Evolutionary conservation across 2,888 invertebrate species (phyloP).

Genomic region (Corythucha ciliata): DNA sequence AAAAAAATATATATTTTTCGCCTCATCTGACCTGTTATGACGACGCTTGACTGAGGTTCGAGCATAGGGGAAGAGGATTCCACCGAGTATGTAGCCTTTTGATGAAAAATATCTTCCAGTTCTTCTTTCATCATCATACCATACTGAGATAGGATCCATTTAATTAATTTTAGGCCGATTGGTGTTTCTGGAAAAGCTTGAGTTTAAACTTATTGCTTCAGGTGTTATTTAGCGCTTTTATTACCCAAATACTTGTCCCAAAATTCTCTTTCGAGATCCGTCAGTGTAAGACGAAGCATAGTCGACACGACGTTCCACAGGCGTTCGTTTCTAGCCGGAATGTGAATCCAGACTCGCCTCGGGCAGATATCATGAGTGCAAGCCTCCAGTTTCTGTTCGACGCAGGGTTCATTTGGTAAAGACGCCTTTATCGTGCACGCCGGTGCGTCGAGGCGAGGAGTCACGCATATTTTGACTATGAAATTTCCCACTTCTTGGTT

Average conservation of each 20-base stretch:
- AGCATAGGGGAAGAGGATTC: no score
- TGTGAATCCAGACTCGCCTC: constrained; percentile 7
- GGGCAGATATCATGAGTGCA: constrained; percentile 20
- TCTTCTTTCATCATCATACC: no score
- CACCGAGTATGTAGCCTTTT: no score
- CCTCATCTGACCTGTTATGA: no score
- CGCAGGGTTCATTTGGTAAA: constrained; percentile 8
- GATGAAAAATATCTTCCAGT: no score
- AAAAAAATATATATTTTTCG: no score
- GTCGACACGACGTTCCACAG: constrained; percentile 37
- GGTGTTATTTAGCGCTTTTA: neutral
- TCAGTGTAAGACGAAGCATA: constrained; percentile 38
- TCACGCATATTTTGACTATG: constrained; percentile 34
- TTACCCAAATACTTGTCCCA: constrained; percentile 39
- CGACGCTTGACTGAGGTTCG: no score
- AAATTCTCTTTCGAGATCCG: constrained; percentile 36
- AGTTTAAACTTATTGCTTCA: neutral
- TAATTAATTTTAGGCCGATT: constrained; percentile 38
- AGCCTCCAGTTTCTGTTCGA: neutral
- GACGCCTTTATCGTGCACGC: neutral
- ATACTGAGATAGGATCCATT: constrained; percentile 38
- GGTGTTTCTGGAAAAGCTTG: constrained; percentile 36
- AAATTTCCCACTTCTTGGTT: constrained; percentile 39
- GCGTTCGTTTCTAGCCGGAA: constrained; percentile 34
- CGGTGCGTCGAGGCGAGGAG: constrained; percentile 6